Percentiles rank a stretch among this genome's conserved stretches.
These are phyloP conservation scores for Deroptyus accipitrinus DNA, from an alignment of 2,113 vertebrate genomes.

Conservation along the genomic window DNA sequence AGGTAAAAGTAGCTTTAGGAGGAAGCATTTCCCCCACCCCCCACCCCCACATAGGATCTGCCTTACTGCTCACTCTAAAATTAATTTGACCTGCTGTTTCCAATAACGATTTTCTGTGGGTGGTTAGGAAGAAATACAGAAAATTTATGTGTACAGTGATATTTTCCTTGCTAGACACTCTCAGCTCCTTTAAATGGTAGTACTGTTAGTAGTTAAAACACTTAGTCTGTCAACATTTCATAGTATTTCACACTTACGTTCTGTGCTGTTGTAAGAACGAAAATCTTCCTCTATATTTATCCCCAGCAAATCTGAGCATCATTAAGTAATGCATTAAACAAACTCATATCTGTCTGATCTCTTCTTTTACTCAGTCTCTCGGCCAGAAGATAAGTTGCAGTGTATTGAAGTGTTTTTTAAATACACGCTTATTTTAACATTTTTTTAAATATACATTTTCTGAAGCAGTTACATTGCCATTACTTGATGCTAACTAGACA, in stretches of 20 bases:
- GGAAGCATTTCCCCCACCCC: not conserved
- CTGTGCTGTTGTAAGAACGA: not conserved
- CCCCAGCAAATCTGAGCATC: not conserved
- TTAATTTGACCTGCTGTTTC: not conserved
- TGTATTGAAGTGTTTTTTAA: not conserved
- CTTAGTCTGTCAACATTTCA: not conserved
- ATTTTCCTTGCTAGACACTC: not conserved
- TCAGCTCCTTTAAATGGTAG: not conserved
- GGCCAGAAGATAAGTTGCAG: not conserved
- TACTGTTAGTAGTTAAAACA: not conserved
- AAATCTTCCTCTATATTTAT: not conserved
- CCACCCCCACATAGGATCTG: not conserved
- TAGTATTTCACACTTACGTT: not conserved
- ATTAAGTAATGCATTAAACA: not conserved
- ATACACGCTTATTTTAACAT: not conserved
- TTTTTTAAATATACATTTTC: not conserved
- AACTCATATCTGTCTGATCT: not conserved
- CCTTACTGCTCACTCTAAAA: not conserved
- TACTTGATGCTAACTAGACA: not conserved
- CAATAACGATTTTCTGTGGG: not conserved
- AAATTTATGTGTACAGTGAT: fast-evolving
- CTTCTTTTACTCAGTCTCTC: not conserved
- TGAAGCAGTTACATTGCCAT: not conserved
- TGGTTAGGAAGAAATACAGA: not conserved
- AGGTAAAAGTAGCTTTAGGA: not conserved